phyloP scores from a whole-genome alignment of 2,888 invertebrate genomes.

The Psylliodes chrysocephalus region DNA sequence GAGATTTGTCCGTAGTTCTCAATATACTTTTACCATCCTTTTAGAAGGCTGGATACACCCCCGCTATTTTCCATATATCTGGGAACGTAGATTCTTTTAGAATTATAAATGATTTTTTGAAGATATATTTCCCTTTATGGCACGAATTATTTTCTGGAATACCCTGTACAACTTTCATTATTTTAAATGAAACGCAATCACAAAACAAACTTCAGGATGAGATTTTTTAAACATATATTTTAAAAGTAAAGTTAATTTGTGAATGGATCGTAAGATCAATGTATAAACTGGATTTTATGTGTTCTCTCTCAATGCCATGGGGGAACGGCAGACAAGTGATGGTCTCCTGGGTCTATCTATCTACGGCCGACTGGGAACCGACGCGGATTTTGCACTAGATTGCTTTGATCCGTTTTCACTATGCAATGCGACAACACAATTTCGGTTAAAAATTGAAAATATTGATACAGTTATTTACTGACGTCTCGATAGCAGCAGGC shows the following conservation, averaged over 20 bases:
- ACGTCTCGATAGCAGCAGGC: not conserved
- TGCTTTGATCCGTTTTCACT: slow-evolving; percentile 42
- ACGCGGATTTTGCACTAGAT: slow-evolving; percentile 42
- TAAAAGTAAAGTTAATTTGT: not conserved
- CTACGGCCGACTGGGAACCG: slow-evolving; percentile 28
- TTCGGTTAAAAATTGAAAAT: slow-evolving; percentile 24
- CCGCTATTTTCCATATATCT: no score
- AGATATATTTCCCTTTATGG: no score
- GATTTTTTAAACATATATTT: no score
- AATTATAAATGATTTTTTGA: no score
- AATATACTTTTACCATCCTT: no score
- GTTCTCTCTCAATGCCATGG: not conserved
- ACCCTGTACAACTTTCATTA: no score
- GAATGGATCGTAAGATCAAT: not conserved
- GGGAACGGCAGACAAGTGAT: slow-evolving; percentile 26
- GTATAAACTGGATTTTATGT: not conserved
- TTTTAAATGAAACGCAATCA: no score
- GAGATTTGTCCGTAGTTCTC: no score
- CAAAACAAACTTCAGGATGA: no score
- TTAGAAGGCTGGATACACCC: no score
- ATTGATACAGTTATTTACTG: slow-evolving; percentile 14
- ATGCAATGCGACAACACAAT: slow-evolving; percentile 28
- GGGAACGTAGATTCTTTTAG: no score
- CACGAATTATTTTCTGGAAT: no score
- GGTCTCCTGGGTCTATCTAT: slow-evolving; percentile 31